Conservation (phyloP, 2,888 invertebrate species). For the Tuberolachnus salignus region DNA sequence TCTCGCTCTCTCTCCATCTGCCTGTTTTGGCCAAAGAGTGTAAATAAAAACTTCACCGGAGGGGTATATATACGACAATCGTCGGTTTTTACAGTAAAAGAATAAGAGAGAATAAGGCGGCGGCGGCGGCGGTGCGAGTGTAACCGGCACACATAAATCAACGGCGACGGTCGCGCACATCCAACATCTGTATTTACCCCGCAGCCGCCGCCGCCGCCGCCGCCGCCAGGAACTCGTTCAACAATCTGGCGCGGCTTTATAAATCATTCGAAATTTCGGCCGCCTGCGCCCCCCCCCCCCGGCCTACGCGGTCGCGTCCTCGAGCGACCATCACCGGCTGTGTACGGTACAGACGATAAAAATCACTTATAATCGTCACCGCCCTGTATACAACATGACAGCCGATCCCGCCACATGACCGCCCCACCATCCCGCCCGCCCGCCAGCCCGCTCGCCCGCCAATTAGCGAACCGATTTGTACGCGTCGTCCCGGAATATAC, state of each 20-base stretch:
- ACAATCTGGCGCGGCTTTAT: conserved; percentile 52
- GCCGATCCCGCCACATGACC: not conserved
- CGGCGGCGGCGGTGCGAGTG: not conserved
- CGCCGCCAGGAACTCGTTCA: conserved; percentile 3
- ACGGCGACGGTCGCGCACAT: conserved; percentile 28
- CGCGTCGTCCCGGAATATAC: too few species aligned
- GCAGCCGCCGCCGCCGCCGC: not conserved
- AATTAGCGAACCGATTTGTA: conserved; percentile 46
- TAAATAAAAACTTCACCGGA: conserved; percentile 49
- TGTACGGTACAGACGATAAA: conserved; percentile 10
- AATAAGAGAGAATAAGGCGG: conserved; percentile 3
- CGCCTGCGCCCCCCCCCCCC: not conserved
- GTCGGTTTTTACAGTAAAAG: conserved; percentile 52
- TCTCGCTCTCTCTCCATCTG: not conserved
- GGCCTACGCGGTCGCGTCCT: conserved; percentile 1
- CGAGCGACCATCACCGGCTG: not conserved
- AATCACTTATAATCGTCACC: conserved; percentile 23
- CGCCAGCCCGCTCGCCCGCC: too few species aligned
- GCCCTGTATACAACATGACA: not conserved
- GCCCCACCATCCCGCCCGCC: too few species aligned
- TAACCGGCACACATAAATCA: conserved; percentile 47
- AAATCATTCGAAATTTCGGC: conserved; percentile 49
- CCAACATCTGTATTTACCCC: conserved; percentile 55
- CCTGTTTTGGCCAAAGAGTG: not conserved
- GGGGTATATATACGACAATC: conserved; percentile 21